phyloP scores from a whole-genome alignment of 1,140 invertebrate genomes.

The Choristoneura fumiferana region DNA sequence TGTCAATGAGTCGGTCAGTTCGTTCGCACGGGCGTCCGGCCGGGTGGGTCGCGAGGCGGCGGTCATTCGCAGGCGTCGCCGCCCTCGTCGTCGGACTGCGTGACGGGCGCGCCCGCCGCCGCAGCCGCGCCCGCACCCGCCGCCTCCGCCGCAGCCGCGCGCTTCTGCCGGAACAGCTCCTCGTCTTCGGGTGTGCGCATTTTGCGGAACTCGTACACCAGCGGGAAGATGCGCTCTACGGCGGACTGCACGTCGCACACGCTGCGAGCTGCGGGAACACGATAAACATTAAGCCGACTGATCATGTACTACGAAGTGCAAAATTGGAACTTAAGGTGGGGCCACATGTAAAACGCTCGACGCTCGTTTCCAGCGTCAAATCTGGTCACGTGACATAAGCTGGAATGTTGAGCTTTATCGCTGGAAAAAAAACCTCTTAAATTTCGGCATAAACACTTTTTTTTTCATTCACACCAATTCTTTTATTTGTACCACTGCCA shows the following conservation, averaged over 20 bases:
- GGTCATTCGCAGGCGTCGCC: constrained; percentile 36
- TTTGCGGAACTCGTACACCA: constrained; percentile 95
- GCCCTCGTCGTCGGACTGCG: constrained; percentile 19
- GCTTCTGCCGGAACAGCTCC: constrained; percentile 73
- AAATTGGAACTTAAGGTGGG: no score
- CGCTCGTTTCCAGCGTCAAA: no score
- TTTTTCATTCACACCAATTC: no score
- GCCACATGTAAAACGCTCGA: no score
- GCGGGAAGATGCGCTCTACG: constrained; percentile 96
- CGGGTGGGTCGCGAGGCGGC: constrained; percentile 26
- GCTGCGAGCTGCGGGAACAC: constrained; percentile 85
- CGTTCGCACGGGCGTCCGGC: constrained; percentile 47
- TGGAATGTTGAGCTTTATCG: no score
- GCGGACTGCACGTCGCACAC: constrained; percentile 93
- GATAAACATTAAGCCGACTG: constrained; percentile 29
- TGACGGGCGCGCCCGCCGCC: constrained; percentile 21
- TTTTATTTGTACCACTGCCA: no score
- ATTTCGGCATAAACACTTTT: no score
- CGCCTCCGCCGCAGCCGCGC: constrained; percentile 39
- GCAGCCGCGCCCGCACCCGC: constrained; percentile 20
- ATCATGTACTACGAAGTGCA: no score
- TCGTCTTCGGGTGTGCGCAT: constrained; percentile 86
- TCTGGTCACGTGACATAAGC: no score
- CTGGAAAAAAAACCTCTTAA: no score
- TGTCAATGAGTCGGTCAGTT: constrained; percentile 39